Evolutionary conservation across 2,797 vertebrate genomes (phyloP).

Genomic region (Crocidura indochinensis): DNA sequence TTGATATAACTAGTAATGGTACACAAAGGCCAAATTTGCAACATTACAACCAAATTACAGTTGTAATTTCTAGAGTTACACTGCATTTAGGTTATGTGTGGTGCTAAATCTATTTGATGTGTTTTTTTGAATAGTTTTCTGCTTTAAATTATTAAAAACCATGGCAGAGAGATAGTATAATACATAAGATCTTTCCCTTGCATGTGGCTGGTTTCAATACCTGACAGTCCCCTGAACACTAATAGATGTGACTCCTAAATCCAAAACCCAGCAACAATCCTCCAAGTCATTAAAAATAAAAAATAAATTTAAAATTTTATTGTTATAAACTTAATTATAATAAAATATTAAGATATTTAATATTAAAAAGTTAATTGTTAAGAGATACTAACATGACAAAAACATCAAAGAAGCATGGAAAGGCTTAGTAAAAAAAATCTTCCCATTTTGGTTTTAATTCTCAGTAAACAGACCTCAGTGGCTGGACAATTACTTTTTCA

Average conservation of each 20-base stretch:
- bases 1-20: not conserved
- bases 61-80: conserved; percentile 1
- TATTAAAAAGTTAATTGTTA: too few relatives aligned
- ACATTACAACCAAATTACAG: not conserved
- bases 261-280: not conserved
- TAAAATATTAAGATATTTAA: too few relatives aligned
- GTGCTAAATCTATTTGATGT: not conserved
- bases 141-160: conserved; percentile 20
- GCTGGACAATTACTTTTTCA: not conserved
- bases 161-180: too few relatives aligned
- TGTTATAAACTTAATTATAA: too few relatives aligned
- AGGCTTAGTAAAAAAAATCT: not conserved
- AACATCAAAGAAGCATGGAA: conserved; percentile 36
- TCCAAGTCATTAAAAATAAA: not conserved
- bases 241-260: too few relatives aligned
- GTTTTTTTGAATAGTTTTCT: conserved; percentile 47
- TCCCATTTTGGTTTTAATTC: not conserved
- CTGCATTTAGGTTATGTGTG: not conserved
- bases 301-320: too few relatives aligned
- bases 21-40: not conserved
- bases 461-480: not conserved
- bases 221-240: too few relatives aligned
- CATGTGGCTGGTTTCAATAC: too few relatives aligned
- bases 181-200: too few relatives aligned
- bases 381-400: not conserved